These are phyloP conservation scores for Epiblema foenella DNA, from an alignment of 2,888 invertebrate species.

Conservation along the genomic window DNA sequence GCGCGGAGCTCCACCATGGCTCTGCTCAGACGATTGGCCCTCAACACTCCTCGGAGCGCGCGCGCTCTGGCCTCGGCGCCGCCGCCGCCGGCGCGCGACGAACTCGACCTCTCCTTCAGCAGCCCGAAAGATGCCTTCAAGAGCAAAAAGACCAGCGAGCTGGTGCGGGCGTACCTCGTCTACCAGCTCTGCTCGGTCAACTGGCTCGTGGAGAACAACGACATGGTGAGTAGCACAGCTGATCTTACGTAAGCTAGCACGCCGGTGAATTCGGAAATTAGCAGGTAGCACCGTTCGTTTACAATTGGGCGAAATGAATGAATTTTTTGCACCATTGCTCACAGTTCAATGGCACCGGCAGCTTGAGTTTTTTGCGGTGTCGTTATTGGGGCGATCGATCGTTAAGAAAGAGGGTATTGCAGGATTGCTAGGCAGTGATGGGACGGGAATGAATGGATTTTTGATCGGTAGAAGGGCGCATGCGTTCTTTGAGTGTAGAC, in stretches of 20 bases:
- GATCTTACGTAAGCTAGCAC: slow-evolving; percentile 70
- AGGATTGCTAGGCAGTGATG: slow-evolving; percentile 47
- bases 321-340: slow-evolving; percentile 40
- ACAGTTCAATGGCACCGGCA: slow-evolving; percentile 42
- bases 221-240: slow-evolving; percentile 89
- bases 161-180: slow-evolving; percentile 95
- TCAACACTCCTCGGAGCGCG: slow-evolving; percentile 68
- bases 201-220: slow-evolving; percentile 95
- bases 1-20: slow-evolving; percentile 74
- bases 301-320: slow-evolving; percentile 25
- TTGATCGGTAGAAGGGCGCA: slow-evolving; percentile 57
- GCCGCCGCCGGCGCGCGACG: slow-evolving; percentile 79
- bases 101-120: slow-evolving; percentile 93
- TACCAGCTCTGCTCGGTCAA: slow-evolving; percentile 95
- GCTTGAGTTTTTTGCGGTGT: slow-evolving; percentile 36
- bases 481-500: slow-evolving; percentile 55
- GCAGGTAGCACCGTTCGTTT: neutral
- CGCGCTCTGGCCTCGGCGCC: slow-evolving; percentile 64
- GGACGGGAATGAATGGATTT: slow-evolving; percentile 63
- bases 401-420: slow-evolving; percentile 49
- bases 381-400: slow-evolving; percentile 47
- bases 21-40: slow-evolving; percentile 76
- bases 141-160: slow-evolving; percentile 97
- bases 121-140: slow-evolving; percentile 96
- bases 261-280: slow-evolving; percentile 62